phyloP scores from a whole-genome alignment of 1,140 invertebrate species.

The Acyrthosiphon pisum region DNA sequence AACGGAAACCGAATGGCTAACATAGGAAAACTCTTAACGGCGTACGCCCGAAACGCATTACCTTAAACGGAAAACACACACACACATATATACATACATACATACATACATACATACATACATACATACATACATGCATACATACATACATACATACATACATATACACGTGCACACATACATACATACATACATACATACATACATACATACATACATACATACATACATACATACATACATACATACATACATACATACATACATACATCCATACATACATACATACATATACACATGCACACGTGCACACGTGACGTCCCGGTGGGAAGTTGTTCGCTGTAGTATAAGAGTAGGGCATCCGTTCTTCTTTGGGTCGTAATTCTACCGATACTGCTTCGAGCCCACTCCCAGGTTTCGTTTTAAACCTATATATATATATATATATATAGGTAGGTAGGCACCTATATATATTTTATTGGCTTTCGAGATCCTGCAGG shows the following conservation, averaged over 20 bases:
- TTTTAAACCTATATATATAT: not conserved
- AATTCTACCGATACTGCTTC: not conserved
- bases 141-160: no score
- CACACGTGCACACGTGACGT: not conserved
- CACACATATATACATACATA: no score
- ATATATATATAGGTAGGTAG: no score
- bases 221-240: no score
- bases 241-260: no score
- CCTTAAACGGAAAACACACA: constrained; percentile 41
- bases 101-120: no score
- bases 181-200: no score
- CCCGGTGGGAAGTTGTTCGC: constrained; percentile 8
- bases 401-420: not conserved
- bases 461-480: not conserved
- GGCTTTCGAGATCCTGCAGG: not conserved
- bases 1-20: constrained; percentile 1
- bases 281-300: no score
- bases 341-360: not conserved
- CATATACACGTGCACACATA: no score
- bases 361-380: not conserved
- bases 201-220: no score
- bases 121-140: no score
- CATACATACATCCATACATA: no score
- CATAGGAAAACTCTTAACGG: constrained; percentile 49
- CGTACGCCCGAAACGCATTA: constrained; percentile 38